Evolutionary conservation across 2,113 vertebrate species (phyloP).

Genomic region (Pterocles orientalis): DNA sequence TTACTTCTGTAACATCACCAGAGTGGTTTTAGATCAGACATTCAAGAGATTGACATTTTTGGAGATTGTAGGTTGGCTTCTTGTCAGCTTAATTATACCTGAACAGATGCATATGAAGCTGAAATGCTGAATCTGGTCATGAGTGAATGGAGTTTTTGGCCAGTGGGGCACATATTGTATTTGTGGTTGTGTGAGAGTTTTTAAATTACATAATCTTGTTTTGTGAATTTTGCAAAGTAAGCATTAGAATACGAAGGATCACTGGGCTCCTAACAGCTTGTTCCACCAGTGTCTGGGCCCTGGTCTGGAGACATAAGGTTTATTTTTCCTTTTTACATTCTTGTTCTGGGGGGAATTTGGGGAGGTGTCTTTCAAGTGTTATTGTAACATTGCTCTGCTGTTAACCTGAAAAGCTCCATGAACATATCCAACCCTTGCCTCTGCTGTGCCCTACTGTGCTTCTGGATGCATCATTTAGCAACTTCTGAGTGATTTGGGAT

Average conservation of each 20-base stretch:
- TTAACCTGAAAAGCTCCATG: rapidly evolving
- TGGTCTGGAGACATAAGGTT: neutral
- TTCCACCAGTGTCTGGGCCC: neutral
- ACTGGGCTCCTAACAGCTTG: neutral
- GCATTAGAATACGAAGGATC: neutral
- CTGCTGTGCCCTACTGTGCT: neutral
- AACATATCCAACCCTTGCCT: neutral
- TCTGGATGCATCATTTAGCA: neutral
- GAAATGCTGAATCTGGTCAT: neutral
- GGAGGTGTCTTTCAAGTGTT: neutral
- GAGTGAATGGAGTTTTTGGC: neutral
- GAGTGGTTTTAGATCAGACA: neutral
- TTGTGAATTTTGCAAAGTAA: neutral
- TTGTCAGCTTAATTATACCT: neutral
- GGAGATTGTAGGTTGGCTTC: neutral
- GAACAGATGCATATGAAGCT: neutral
- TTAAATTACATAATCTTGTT: neutral
- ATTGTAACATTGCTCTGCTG: neutral
- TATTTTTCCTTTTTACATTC: neutral
- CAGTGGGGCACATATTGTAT: neutral
- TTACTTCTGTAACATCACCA: neutral
- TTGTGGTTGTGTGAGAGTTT: neutral
- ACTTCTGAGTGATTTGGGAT: neutral
- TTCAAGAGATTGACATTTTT: neutral
- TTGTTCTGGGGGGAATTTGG: neutral